Base-by-base conservation (phyloP, 1,140 invertebrate genomes). In the Homalodisca vitripennis region DNA sequence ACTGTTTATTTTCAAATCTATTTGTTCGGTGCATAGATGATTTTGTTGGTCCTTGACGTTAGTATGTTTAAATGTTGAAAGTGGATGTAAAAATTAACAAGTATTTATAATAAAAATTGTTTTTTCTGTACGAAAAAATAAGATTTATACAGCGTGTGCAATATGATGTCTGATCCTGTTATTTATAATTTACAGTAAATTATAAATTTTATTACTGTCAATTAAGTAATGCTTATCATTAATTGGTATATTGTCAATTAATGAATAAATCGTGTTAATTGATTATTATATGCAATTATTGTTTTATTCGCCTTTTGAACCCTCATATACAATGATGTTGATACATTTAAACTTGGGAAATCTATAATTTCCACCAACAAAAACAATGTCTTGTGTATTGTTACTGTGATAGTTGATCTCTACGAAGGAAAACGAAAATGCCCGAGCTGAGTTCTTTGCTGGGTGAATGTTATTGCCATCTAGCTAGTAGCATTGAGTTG, bases 151-250 rank as follows among this genome's bases (percentile, higher is more conserved):
- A 60, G 13, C 26, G 3, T 22, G 55, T 60, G 55, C 55, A 60
- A 60, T 60, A 60, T 27, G 55, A 60, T 60, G 55, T 60, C 29
- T 24, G 55, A 60, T 60, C 14, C 10, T 60, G 55, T 60, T 60
- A 60, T 60, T 60, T 60, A 60, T 60, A 60, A 60, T 60, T 60
- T 60, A 60, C 55, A 60, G 55, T 60, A 30, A 24, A 60, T 53
- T 17, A 41, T 10, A 53, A 60, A 10, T 60, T 60, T 60, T 60
- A 60, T 60, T 27, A 27, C 55, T 60, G 55, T 60, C 55, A 60
- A 60, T 60, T 60, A 26, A 60, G n/a, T 60, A 26, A 60, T 27
- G 26, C 55, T 60, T 60, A 12, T 3, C 55, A 60, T 60, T 60
- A 60, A 60, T 60, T 60, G 55, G 14, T 60, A 24, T 60, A 13